Conservation (phyloP, 2,888 invertebrate species). For the Macaria liturata region DNA sequence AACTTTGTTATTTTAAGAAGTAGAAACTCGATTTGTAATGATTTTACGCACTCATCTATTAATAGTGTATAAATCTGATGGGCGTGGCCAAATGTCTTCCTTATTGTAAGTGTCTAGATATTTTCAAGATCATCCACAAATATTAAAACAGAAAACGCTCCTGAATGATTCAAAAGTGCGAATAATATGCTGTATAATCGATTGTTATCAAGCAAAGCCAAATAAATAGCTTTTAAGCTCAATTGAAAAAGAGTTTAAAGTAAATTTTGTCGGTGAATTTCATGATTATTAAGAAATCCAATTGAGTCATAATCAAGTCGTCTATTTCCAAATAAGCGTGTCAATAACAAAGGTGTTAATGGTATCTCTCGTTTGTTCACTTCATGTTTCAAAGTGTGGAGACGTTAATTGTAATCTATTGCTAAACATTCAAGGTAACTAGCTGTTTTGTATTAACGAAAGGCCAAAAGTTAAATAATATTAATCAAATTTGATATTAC, state of each 20-base stretch:
- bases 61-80: too few relatives aligned
- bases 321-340: conserved; percentile 17
- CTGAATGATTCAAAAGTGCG: conserved; percentile 7
- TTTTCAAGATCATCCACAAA: conserved; percentile 7
- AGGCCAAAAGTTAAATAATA: conserved; percentile 41
- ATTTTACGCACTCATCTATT: too few relatives aligned
- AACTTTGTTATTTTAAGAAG: conserved; percentile 30
- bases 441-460: conserved; percentile 31
- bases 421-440: conserved; percentile 53
- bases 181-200: background rate
- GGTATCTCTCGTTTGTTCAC: conserved; percentile 40
- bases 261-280: too few relatives aligned
- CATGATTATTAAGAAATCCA: too few relatives aligned
- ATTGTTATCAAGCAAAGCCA: too few relatives aligned
- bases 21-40: too few relatives aligned
- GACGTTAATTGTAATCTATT: conserved; percentile 42
- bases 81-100: conserved; percentile 2
- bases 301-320: background rate
- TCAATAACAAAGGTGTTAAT: conserved; percentile 40
- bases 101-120: conserved; percentile 3
- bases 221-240: too few relatives aligned
- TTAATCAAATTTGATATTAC: conserved; percentile 14
- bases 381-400: conserved; percentile 36
- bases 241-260: too few relatives aligned
- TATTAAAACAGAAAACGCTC: conserved; percentile 2